phyloP scores from a whole-genome alignment of 2,113 vertebrate species.

The Anoura caudifer region DNA sequence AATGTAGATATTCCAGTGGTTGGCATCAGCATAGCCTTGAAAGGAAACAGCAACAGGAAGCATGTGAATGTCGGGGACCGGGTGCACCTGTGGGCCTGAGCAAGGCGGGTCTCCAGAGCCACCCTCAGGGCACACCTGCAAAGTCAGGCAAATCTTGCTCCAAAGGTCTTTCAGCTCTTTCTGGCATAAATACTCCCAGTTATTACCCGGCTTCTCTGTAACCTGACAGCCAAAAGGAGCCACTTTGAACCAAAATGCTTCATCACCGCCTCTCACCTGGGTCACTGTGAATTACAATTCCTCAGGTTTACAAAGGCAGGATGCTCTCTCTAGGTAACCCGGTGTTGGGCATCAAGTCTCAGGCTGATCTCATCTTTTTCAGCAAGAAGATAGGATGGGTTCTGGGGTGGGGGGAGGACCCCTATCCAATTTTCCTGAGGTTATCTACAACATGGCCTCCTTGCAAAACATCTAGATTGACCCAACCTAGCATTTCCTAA shows the following conservation, averaged over 20 bases:
- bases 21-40: slow-evolving; percentile 76
- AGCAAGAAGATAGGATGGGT: not conserved
- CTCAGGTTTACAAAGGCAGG: not conserved
- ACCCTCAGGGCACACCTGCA: not conserved
- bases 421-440: not conserved
- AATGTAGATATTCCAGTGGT: slow-evolving; percentile 80
- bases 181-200: not conserved
- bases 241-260: not conserved
- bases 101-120: not conserved
- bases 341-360: not conserved
- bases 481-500: not conserved
- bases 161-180: not conserved
- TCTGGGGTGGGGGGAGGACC: not conserved
- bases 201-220: not conserved
- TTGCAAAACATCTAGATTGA: not conserved
- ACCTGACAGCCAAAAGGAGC: not conserved
- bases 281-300: not conserved
- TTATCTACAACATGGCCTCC: not conserved
- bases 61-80: not conserved
- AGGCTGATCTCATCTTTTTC: not conserved
- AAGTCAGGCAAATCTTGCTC: not conserved
- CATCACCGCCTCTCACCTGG: too few relatives aligned
- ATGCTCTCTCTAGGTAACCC: not conserved
- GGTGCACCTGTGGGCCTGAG: not conserved
- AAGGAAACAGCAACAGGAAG: slow-evolving; percentile 37